Base-by-base conservation (phyloP, 1,140 invertebrate genomes). In the Camponotus floridanus region DNA sequence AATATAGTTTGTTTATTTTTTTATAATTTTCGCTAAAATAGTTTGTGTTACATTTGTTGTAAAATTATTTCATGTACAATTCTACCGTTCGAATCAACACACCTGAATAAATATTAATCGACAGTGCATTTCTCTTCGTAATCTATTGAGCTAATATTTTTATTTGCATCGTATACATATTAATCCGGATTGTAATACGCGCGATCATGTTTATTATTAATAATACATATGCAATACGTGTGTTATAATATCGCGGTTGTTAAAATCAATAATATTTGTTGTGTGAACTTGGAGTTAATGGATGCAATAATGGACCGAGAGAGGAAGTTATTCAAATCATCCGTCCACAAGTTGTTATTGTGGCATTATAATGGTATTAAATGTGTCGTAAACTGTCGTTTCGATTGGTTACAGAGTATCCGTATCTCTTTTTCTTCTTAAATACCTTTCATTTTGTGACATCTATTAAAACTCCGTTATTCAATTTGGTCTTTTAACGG, bases 71-170 rank as follows among this genome's bases (percentile, higher is more conserved):
- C 26, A 26, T 70, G 7, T 61, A 13, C 21, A 8, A 13, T 42
- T 2, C 3, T 21, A 71, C 21, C 26, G 26, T 65, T 39, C 5
- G 42, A 74, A 62, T 73, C 79, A 83, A 83, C 36, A 70, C 5
- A 57, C 7, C 39, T 57, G 39, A 33, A 83, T 74, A 73, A 83
- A 83, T 62, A 61, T 83, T 62, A 21, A 80, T 81, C 67, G 36
- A n/a, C 70, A 18, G 9, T 55, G 15, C 18, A 48, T 83, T 74
- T 61, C 48, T 51, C 48, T 4, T 26, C 68, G 57, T 83, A 74
- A 73, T 74, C 67, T 83, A 74, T 83, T 48, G 55, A 73, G 31
- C 57, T 73, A 74, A 83, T 83, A 83, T 83, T 83, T 83, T 83
- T 83, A 81, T 81, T 81, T 81, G 55, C 26, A 45, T 48, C 39